These are phyloP conservation scores for Strix uralensis DNA, from an alignment of 2,113 vertebrate genomes.

Conservation along the genomic window DNA sequence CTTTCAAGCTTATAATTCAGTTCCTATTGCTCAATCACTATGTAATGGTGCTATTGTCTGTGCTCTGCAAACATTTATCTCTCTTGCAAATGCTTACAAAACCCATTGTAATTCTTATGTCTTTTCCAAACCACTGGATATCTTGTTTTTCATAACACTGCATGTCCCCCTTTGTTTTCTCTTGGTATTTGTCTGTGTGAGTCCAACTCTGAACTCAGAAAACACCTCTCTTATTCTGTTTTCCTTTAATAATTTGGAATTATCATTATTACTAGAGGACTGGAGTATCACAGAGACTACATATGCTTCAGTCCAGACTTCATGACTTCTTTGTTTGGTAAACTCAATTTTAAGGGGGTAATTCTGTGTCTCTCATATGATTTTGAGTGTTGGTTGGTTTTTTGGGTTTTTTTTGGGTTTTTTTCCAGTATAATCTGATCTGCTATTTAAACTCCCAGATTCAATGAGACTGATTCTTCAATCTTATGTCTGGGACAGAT, in stretches of 20 bases:
- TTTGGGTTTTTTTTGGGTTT: too few relatives aligned
- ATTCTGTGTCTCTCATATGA: neutral
- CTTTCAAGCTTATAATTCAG: neutral
- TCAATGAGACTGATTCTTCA: neutral
- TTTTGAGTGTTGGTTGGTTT: neutral
- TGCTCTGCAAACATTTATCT: neutral
- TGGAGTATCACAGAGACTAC: neutral
- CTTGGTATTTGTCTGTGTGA: neutral
- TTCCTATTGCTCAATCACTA: neutral
- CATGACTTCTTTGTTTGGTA: neutral
- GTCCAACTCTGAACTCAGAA: neutral
- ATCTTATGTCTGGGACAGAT: neutral
- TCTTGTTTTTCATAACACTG: neutral
- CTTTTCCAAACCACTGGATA: neutral
- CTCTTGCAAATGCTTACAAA: neutral
- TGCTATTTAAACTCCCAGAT: neutral
- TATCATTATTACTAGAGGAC: neutral
- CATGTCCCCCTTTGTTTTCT: fast-evolving
- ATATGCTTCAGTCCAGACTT: neutral
- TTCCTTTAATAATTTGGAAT: neutral
- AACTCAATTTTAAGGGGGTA: neutral
- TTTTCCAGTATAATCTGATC: neutral
- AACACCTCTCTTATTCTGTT: neutral
- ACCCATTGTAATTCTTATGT: neutral
- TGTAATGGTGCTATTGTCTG: neutral